Evolutionary conservation across 1,140 invertebrate genomes (phyloP), one percentile per base, ranked within the genome.

Genomic region (Mesaphorura yosii): DNA sequence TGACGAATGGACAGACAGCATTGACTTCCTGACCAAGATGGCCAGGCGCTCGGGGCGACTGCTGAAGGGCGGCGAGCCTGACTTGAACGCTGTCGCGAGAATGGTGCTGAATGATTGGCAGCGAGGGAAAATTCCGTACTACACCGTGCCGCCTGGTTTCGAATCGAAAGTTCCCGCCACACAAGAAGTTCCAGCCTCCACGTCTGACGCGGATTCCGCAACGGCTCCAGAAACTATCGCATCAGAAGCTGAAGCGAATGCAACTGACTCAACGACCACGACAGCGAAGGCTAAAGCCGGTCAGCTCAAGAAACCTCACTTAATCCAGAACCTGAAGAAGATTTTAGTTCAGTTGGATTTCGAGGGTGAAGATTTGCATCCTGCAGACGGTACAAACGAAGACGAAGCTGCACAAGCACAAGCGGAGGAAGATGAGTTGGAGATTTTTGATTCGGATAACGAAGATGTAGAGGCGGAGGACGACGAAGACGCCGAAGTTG

Each of bases 31-130:
- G 40, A 89, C 94, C 66, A 85, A 95, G 69, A 66, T 97, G 50
- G 91, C 93, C 0, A 73, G 75, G 42, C 79, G 82, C 63, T 80
- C 76, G 25, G 95, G 96, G 12, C 94, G 90, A 72, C 71, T 99
- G 38, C 68, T 96, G 1, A 98, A 96, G 70, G 91, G 91, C 62
- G 95, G 92, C 23, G 92, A 98, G 69, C 89, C 95, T 12, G 92
- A 98, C 72, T 74, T 94, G 12, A 72, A 75, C 42, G 83, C 84
- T 42, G 83, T 87, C 15, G 83, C 96, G 0, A 87, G 86, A 69
- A 96, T 96, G 85, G 80, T 99, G 2, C 72, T 99, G 0, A 99
- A 98, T 75, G 96, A 99, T 70, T 99, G 88, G 83, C 95, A 98
- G 72, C 77, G 96, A 65, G 95, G 95, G 14, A 94, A 93, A 71